Percentiles rank a stretch among this genome's conserved stretches.
These are phyloP conservation scores for Panagrolaimus sp. DNA, from an alignment of 1,140 invertebrate species.

Conservation along the genomic window DNA sequence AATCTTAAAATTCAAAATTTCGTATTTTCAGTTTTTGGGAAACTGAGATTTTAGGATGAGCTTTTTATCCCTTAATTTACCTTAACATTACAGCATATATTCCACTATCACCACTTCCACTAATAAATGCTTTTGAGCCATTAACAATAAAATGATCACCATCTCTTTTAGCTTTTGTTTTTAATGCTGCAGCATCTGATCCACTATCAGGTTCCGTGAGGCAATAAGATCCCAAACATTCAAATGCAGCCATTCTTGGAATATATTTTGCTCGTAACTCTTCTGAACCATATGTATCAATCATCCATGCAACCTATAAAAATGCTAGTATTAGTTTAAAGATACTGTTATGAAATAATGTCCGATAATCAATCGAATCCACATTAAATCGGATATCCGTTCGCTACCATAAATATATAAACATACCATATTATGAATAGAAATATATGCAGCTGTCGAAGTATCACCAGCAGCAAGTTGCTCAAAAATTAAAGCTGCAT, in stretches of 20 bases:
- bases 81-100: slow-evolving; percentile 34
- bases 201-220: slow-evolving; percentile 74
- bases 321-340: slow-evolving; percentile 13
- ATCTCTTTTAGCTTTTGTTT: slow-evolving; percentile 60
- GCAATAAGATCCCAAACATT: slow-evolving; percentile 80
- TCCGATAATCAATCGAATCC: too few relatives aligned
- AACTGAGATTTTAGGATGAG: too few relatives aligned
- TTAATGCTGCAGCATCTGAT: slow-evolving; percentile 64
- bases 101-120: slow-evolving; percentile 64
- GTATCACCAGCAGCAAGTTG: slow-evolving; percentile 65
- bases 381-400: too few relatives aligned
- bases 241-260: slow-evolving; percentile 72
- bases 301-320: slow-evolving; percentile 67
- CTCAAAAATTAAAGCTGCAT: slow-evolving; percentile 67
- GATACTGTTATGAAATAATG: too few relatives aligned
- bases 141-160: slow-evolving; percentile 61
- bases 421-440: slow-evolving; percentile 63
- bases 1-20: too few relatives aligned
- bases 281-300: slow-evolving; percentile 72
- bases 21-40: too few relatives aligned
- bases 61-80: too few relatives aligned
- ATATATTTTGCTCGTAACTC: slow-evolving; percentile 79
- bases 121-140: slow-evolving; percentile 66
- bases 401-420: slow-evolving; percentile 10
- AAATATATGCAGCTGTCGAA: slow-evolving; percentile 66